Percentiles rank a stretch among this genome's conserved stretches.
Evolutionary conservation across 2,888 invertebrate genomes (phyloP).

Genomic region (Synanthedon myopaeformis): DNA sequence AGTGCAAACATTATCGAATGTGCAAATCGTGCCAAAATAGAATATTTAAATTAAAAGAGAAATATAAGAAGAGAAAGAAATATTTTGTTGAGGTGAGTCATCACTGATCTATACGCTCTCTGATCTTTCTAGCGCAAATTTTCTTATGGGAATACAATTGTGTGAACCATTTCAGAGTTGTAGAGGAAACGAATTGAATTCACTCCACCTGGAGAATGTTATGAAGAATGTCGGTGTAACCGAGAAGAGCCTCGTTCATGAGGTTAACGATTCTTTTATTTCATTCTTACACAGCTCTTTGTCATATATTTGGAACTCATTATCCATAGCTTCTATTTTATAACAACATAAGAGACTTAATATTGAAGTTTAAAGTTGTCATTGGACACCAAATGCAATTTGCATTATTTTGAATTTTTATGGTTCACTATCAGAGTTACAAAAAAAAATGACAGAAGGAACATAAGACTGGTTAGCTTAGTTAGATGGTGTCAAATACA

Average conservation of each 20-base stretch:
- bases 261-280: constrained; percentile 25
- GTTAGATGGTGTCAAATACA: too few species aligned
- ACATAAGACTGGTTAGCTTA: too few species aligned
- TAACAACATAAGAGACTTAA: too few species aligned
- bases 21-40: constrained; percentile 38
- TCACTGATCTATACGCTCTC: neutral
- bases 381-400: too few species aligned
- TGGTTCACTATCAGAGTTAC: too few species aligned
- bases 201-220: constrained; percentile 22
- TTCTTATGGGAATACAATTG: neutral
- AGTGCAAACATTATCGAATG: constrained; percentile 32
- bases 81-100: constrained; percentile 26
- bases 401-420: too few species aligned
- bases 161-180: constrained; percentile 30
- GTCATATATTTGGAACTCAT: too few species aligned
- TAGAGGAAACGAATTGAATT: constrained; percentile 16
- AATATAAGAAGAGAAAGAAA: constrained; percentile 31
- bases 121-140: too few species aligned
- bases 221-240: constrained; percentile 34
- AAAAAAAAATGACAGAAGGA: too few species aligned
- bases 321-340: too few species aligned
- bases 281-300: too few species aligned
- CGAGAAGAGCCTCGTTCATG: constrained; percentile 42
- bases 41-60: constrained; percentile 21
- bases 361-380: too few species aligned